Percentiles rank a stretch among this genome's conserved stretches.
These are phyloP conservation scores for Thereva unica DNA, from an alignment of 2,888 invertebrate genomes.

Conservation along the genomic window DNA sequence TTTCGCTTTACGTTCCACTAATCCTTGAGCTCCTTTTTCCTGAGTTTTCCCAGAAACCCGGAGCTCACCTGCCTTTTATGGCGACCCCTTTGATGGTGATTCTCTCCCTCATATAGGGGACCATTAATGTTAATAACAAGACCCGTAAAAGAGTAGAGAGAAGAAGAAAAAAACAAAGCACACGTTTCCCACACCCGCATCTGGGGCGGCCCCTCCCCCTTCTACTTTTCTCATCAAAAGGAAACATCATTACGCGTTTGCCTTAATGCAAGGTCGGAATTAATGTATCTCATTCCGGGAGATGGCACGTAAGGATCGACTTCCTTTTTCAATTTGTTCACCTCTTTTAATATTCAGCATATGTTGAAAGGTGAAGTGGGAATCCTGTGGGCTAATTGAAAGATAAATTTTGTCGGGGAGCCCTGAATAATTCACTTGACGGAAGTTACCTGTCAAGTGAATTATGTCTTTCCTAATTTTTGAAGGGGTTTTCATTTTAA, in stretches of 20 bases:
- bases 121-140: conserved; percentile 42
- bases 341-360: conserved; percentile 40
- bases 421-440: conserved; percentile 28
- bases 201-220: neutral
- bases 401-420: conserved; percentile 38
- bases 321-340: conserved; percentile 39
- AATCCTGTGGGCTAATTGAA: conserved; percentile 38
- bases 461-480: conserved; percentile 16
- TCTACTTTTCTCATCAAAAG: neutral
- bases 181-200: conserved; percentile 13
- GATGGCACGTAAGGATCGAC: conserved; percentile 40
- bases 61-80: conserved; percentile 32
- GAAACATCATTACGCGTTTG: conserved; percentile 26
- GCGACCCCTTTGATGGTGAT: conserved; percentile 38
- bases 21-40: conserved; percentile 31
- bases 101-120: conserved; percentile 30
- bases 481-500: neutral
- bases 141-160: conserved; percentile 32
- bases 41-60: conserved; percentile 13
- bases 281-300: conserved; percentile 35
- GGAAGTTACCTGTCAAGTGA: conserved; percentile 22
- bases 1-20: conserved; percentile 34
- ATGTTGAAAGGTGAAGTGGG: conserved; percentile 14
- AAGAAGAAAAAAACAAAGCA: conserved; percentile 32
- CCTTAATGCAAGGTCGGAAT: conserved; percentile 35